Evolutionary conservation across 2,797 vertebrate genomes (phyloP).

Genomic region (Fundulus diaphanus): DNA sequence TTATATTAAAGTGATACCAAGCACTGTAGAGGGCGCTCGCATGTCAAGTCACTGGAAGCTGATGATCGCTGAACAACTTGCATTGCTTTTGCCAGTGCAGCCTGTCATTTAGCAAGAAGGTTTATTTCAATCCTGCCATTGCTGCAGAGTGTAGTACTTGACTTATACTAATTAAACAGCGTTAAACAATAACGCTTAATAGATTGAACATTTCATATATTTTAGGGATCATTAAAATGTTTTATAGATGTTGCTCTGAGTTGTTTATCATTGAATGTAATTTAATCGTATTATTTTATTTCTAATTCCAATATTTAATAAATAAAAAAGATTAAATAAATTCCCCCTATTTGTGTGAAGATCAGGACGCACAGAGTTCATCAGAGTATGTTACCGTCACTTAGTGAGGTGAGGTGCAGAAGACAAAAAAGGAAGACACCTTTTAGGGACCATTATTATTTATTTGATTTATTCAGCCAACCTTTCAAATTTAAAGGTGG

Average conservation of each 20-base stretch:
- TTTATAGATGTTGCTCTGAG: too few species aligned
- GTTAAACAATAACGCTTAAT: too few species aligned
- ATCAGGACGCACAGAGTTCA: neutral
- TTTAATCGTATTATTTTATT: neutral
- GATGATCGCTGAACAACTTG: neutral
- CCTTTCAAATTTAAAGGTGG: constrained; percentile 8
- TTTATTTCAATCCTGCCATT: too few species aligned
- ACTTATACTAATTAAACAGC: too few species aligned
- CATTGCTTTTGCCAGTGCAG: neutral
- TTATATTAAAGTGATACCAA: neutral
- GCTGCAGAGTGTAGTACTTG: too few species aligned
- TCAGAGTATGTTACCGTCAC: neutral
- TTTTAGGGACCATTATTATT: neutral
- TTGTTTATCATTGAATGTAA: neutral
- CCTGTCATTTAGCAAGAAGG: neutral
- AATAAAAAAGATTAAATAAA: neutral
- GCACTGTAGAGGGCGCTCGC: neutral
- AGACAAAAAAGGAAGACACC: neutral
- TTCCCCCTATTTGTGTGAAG: neutral
- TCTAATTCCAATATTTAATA: too few species aligned
- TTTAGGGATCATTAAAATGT: too few species aligned
- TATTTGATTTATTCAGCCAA: constrained; percentile 24
- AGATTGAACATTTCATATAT: too few species aligned
- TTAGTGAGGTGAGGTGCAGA: neutral
- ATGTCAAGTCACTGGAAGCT: neutral